Evolutionary conservation across 2,113 vertebrate genomes (phyloP).

Genomic region (Chamaetylas fuelleborni): DNA sequence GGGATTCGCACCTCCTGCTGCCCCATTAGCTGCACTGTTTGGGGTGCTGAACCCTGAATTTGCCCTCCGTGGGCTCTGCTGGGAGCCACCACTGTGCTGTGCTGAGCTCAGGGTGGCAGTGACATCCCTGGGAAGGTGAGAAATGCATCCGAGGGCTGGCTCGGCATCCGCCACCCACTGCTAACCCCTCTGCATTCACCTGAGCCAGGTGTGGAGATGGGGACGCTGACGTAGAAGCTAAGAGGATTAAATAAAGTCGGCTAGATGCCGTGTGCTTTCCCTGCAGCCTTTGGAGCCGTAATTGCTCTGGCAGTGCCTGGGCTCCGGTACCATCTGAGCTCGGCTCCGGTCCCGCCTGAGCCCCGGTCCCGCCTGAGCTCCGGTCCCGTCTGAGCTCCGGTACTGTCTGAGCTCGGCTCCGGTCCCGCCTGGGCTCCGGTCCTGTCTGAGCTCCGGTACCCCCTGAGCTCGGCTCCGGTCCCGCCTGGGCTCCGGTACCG

Average conservation of each 20-base stretch:
- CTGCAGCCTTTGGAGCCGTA: accelerated
- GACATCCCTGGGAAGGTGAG: accelerated
- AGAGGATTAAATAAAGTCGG: accelerated
- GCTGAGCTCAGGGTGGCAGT: not conserved
- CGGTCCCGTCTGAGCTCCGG: not conserved
- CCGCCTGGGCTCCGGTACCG: too few species aligned
- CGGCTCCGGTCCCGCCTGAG: too few species aligned
- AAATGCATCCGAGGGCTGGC: accelerated
- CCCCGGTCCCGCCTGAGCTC: too few species aligned
- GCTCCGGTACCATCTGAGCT: too few species aligned
- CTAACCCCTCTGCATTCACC: accelerated
- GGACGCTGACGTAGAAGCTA: accelerated
- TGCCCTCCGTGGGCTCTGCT: not conserved
- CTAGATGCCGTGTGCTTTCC: accelerated
- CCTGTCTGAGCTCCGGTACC: too few species aligned
- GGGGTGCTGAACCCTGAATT: not conserved
- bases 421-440: too few species aligned
- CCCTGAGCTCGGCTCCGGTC: too few species aligned
- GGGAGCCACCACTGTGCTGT: accelerated
- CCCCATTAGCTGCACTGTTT: not conserved
- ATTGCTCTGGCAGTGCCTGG: not conserved
- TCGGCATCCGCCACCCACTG: accelerated
- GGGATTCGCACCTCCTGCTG: not conserved
- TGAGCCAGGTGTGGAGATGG: accelerated
- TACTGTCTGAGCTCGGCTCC: too few species aligned